Conservation (phyloP, 2,888 invertebrate species). For the Argyresthia albistria region DNA sequence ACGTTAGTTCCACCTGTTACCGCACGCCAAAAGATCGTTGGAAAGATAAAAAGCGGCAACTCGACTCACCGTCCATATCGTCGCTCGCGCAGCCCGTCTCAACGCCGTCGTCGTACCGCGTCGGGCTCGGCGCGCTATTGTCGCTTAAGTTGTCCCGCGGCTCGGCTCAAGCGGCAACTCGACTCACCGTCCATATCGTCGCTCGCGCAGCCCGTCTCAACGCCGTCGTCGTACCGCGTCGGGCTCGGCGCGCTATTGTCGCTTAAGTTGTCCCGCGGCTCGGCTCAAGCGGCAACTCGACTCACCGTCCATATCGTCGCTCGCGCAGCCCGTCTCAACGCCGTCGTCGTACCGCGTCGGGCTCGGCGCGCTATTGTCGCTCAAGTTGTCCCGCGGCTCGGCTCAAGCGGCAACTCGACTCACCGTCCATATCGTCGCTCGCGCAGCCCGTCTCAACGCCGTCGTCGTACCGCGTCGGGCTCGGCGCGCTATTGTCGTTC, state of each 20-base stretch:
- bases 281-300: too few relatives aligned
- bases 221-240: constrained; percentile 21
- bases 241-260: constrained; percentile 27
- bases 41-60: too few relatives aligned
- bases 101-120: constrained; percentile 23
- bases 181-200: constrained; percentile 23
- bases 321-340: constrained; percentile 25
- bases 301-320: constrained; percentile 22
- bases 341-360: constrained; percentile 21
- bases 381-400: constrained; percentile 51
- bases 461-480: constrained; percentile 23
- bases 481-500: constrained; percentile 29
- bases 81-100: constrained; percentile 27
- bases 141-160: constrained; percentile 36
- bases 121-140: constrained; percentile 21
- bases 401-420: too few relatives aligned
- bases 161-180: too few relatives aligned
- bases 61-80: constrained; percentile 20
- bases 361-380: constrained; percentile 30
- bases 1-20: too few relatives aligned
- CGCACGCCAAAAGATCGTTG: too few relatives aligned
- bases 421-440: constrained; percentile 21
- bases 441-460: constrained; percentile 26
- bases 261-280: constrained; percentile 32
- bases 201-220: constrained; percentile 26